Percentiles rank a stretch among this genome's conserved stretches.
Evolutionary conservation across 2,888 invertebrate genomes (phyloP).

Genomic region (Melolontha melolontha): DNA sequence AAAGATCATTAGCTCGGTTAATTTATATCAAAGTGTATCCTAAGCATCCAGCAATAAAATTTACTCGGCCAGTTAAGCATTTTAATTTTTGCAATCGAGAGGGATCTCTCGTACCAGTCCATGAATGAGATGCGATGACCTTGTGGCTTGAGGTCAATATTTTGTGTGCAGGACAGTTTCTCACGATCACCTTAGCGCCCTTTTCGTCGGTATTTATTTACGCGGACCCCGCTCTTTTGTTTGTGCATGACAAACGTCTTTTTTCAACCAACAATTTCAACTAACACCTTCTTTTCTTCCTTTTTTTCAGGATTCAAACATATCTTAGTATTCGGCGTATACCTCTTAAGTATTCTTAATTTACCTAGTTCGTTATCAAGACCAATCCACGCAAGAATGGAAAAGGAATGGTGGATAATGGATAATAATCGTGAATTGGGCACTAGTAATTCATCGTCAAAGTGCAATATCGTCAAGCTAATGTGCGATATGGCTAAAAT

Average conservation of each 20-base stretch:
- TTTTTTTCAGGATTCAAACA: constrained; percentile 63
- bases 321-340: constrained; percentile 63
- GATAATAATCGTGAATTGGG: constrained; percentile 61
- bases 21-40: constrained; percentile 57
- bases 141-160: constrained; percentile 46
- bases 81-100: constrained; percentile 26
- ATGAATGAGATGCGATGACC: constrained; percentile 35
- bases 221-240: constrained; percentile 19
- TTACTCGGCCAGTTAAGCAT: constrained; percentile 38
- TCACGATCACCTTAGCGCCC: constrained; percentile 62
- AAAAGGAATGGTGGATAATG: constrained; percentile 63
- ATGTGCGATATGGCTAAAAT: constrained; percentile 65
- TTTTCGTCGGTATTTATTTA: constrained; percentile 48
- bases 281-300: constrained; percentile 50
- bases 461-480: constrained; percentile 55
- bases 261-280: constrained; percentile 38
- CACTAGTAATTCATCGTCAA: constrained; percentile 29
- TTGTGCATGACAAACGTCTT: constrained; percentile 20
- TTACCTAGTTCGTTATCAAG: constrained; percentile 61
- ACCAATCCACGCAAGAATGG: constrained; percentile 51
- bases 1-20: constrained; percentile 59
- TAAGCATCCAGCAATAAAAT: constrained; percentile 58
- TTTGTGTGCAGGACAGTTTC: constrained; percentile 55
- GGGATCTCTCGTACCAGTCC: background rate
- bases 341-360: constrained; percentile 61